A percentile compares a stretch with the other conserved stretches of the same genome.
phyloP scores from a whole-genome alignment of 2,888 invertebrate species.

The Pyrochroa serraticornis region DNA sequence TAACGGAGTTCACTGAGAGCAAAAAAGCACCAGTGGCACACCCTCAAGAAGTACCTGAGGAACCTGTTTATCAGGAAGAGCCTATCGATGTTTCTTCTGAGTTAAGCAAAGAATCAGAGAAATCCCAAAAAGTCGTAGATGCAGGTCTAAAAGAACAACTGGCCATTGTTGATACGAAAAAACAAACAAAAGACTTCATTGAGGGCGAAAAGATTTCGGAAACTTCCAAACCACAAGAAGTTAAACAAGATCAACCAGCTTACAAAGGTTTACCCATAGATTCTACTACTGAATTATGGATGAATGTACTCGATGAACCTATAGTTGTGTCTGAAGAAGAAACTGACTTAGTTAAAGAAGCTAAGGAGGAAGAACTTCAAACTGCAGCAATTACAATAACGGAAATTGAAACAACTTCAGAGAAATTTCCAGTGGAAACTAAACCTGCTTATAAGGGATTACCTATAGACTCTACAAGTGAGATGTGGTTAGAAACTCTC shows the following conservation, averaged over 20 bases:
- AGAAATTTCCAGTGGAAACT: too few relatives aligned
- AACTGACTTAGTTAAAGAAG: constrained; percentile 15
- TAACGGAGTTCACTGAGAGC: too few relatives aligned
- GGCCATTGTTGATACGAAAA: background rate
- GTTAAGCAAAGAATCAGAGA: too few relatives aligned
- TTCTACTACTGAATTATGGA: constrained; percentile 35
- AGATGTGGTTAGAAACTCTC: constrained; percentile 40
- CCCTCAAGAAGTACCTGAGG: too few relatives aligned
- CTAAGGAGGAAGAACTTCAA: background rate
- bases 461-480: constrained; percentile 37
- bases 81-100: too few relatives aligned
- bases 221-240: background rate
- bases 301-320: constrained; percentile 43
- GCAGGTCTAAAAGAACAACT: too few relatives aligned
- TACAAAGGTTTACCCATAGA: constrained; percentile 42
- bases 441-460: constrained; percentile 38
- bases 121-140: too few relatives aligned
- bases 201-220: constrained; percentile 1
- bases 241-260: background rate
- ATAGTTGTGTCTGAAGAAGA: constrained; percentile 34
- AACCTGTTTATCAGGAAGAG: too few relatives aligned
- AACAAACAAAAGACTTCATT: background rate
- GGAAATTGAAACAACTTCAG: too few relatives aligned
- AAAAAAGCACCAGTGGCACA: too few relatives aligned
- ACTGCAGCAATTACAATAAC: constrained; percentile 4